phyloP scores from a whole-genome alignment of 2,113 vertebrate genomes.

The Eira barbara region DNA sequence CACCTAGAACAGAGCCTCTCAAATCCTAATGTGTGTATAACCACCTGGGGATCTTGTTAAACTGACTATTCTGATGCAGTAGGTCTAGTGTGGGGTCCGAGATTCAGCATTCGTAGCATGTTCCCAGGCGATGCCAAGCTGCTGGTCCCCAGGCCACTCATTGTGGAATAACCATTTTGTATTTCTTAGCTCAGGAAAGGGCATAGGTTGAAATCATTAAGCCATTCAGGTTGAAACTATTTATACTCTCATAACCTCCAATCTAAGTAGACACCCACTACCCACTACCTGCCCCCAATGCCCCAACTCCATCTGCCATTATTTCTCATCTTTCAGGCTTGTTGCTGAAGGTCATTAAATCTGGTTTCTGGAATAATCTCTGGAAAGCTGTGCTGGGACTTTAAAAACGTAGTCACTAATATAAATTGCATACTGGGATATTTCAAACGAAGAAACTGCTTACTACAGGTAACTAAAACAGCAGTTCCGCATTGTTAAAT shows the following conservation, averaged over 20 bases:
- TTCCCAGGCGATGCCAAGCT: neutral
- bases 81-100: neutral
- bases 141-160: neutral
- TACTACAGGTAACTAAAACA: neutral
- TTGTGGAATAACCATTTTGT: neutral
- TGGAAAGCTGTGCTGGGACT: neutral
- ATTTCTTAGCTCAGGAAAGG: neutral
- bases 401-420: neutral
- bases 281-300: no score
- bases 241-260: neutral
- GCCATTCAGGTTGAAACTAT: neutral
- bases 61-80: neutral
- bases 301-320: neutral
- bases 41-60: neutral
- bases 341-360: neutral
- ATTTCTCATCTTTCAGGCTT: neutral
- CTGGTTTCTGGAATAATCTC: neutral
- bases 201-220: neutral
- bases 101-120: neutral
- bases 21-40: neutral
- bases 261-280: neutral
- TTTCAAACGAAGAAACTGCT: slow-evolving; percentile 35
- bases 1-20: neutral
- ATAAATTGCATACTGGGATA: neutral
- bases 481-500: neutral